Evolutionary conservation across 2,888 invertebrate species (phyloP), one percentile per base, ranked within the genome.

Genomic region (Zygothrica quintamaculata): DNA sequence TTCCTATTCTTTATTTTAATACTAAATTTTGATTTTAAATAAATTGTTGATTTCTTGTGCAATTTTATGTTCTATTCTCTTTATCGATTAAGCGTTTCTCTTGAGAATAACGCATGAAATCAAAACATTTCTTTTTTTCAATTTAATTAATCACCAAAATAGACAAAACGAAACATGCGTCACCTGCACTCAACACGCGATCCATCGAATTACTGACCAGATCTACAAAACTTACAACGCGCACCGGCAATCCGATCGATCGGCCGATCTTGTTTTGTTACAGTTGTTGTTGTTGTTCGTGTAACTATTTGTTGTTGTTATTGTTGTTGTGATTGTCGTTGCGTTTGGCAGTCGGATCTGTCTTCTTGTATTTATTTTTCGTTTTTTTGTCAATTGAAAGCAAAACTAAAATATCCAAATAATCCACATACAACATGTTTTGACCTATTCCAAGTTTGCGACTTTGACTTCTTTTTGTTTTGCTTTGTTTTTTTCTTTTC

Each of bases 161-260:
- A 79, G 72, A 61, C 50, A 56, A 75, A 29, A 47, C 51, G 40
- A 57, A 22, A 64, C 56, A 78, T 67, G 74, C 69, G 84, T 74
- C 69, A 77, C 61, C 67, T 64, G 60, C 42, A 37, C 37, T 48
- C 68, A 48, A 46, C 46, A 58, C 42, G 57, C 68, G 74, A 42
- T 67, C 57, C 43, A 29, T 29, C 29, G 29, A 29, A 5, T 29
- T 29, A 29, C n/a, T 29, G 29, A 29, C 1, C n/a, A 31, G n/a
- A 11, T 18, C n/a, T 18, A 40, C 18, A 26, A n/a, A n/a, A 53
- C 52, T 74, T 71, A 58, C 76, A 56, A 43, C 62, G 47, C 62
- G 44, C 58, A 44, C 39, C 51, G 29, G 13, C 46, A 11, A 36
- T 16, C 18, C 44, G 64, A 78, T 77, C 62, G 67, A 80, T 77